Percentiles rank a stretch among this genome's conserved stretches.
phyloP scores from a whole-genome alignment of 2,888 invertebrate genomes.

The Aleiodes alternator region DNA sequence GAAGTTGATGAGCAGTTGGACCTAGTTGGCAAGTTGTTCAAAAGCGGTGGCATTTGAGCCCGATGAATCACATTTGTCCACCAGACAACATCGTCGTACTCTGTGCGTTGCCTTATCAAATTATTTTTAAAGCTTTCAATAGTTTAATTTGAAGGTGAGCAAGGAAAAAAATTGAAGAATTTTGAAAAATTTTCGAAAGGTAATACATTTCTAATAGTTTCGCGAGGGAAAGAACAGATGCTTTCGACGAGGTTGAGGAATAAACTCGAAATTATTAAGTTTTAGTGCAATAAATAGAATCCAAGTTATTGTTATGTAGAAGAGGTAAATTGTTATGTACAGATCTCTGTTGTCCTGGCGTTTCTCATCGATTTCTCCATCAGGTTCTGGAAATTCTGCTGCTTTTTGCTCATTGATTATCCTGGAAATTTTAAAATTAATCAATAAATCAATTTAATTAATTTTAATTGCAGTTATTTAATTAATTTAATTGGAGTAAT shows the following conservation, averaged over 20 bases:
- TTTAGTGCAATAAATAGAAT: conserved; percentile 54
- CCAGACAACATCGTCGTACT: conserved; percentile 54
- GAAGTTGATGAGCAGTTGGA: conserved; percentile 58
- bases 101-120: conserved; percentile 50
- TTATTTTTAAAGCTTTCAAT: neutral
- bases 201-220: neutral
- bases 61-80: conserved; percentile 56
- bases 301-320: conserved; percentile 58
- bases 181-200: neutral
- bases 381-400: neutral
- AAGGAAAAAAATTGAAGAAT: neutral
- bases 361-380: conserved; percentile 26
- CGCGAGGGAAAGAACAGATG: conserved; percentile 24
- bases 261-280: conserved; percentile 53
- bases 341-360: conserved; percentile 57
- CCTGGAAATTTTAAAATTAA: conserved; percentile 3
- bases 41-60: conserved; percentile 54
- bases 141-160: conserved; percentile 33
- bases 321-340: conserved; percentile 58
- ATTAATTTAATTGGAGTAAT: too few species aligned
- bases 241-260: conserved; percentile 22
- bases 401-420: neutral
- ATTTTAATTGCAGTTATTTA: too few species aligned
- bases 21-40: conserved; percentile 51
- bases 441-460: neutral